phyloP scores from a whole-genome alignment of 2,797 vertebrate genomes.

The Rhynchonycteris naso region DNA sequence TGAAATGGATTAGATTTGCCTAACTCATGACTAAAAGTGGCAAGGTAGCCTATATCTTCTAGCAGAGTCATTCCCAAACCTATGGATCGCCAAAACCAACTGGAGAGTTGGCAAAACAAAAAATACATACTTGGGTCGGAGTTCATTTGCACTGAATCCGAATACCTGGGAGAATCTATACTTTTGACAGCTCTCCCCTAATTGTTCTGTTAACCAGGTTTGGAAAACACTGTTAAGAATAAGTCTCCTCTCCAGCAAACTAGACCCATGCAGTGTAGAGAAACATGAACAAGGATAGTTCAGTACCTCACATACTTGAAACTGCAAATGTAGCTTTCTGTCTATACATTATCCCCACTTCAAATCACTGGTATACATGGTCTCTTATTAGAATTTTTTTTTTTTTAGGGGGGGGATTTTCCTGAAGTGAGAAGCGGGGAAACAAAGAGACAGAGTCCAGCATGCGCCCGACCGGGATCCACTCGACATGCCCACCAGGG shows the following conservation, averaged over 20 bases:
- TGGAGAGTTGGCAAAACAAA: neutral
- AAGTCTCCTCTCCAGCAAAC: neutral
- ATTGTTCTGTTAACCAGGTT: constrained; percentile 27
- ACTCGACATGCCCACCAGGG: too few relatives aligned
- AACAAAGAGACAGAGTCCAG: too few relatives aligned
- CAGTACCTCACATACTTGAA: neutral
- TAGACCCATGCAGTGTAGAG: neutral
- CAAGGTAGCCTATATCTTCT: constrained; percentile 26
- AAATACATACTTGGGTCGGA: neutral
- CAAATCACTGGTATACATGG: neutral
- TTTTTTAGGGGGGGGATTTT: too few relatives aligned
- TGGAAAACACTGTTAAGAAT: constrained; percentile 15
- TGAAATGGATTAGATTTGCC: constrained; percentile 33
- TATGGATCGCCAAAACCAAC: neutral
- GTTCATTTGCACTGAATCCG: constrained; percentile 4
- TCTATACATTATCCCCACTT: neutral
- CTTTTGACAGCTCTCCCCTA: neutral
- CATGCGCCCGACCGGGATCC: too few relatives aligned
- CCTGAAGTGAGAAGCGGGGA: too few relatives aligned
- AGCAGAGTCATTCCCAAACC: constrained; percentile 33
- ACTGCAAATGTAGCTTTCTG: neutral
- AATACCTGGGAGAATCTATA: neutral
- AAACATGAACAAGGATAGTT: neutral
- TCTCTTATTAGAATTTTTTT: neutral
- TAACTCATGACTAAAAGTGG: neutral